Conservation (phyloP, 2,888 invertebrate genomes). For the Andricus quercusramuli region DNA sequence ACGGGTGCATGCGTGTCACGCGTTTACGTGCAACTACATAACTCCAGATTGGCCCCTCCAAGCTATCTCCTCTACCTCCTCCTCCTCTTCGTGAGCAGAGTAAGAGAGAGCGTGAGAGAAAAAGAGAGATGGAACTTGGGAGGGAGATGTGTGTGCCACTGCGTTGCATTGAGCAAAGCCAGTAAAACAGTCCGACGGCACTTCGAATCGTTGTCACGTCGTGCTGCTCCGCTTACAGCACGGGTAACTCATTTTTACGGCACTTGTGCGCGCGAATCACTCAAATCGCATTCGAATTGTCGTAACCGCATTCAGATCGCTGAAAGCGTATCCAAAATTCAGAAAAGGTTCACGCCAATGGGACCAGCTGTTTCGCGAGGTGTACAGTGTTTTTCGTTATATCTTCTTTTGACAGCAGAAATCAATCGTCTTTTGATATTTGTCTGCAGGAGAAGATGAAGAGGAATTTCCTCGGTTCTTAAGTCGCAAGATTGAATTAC, state of each 20-base stretch:
- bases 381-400: neutral
- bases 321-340: neutral
- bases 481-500: neutral
- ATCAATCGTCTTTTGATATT: neutral
- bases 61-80: conserved; percentile 24
- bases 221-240: conserved; percentile 49
- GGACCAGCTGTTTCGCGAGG: neutral
- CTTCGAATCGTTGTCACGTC: conserved; percentile 67
- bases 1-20: conserved; percentile 38
- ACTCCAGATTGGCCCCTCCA: conserved; percentile 22
- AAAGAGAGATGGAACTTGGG: conserved; percentile 40
- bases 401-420: neutral
- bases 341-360: neutral
- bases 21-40: conserved; percentile 37
- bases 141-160: conserved; percentile 46
- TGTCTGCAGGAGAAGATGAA: neutral
- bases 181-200: conserved; percentile 70
- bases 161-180: conserved; percentile 52
- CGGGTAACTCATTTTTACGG: conserved; percentile 37
- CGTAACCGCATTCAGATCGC: neutral
- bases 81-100: conserved; percentile 43
- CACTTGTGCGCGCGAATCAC: conserved; percentile 30
- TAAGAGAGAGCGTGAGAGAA: conserved; percentile 38
- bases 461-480: neutral
- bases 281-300: neutral